Evolutionary conservation across 1,140 invertebrate genomes (phyloP), one percentile per base, ranked within the genome.

Genomic region (Eumaeus atala): DNA sequence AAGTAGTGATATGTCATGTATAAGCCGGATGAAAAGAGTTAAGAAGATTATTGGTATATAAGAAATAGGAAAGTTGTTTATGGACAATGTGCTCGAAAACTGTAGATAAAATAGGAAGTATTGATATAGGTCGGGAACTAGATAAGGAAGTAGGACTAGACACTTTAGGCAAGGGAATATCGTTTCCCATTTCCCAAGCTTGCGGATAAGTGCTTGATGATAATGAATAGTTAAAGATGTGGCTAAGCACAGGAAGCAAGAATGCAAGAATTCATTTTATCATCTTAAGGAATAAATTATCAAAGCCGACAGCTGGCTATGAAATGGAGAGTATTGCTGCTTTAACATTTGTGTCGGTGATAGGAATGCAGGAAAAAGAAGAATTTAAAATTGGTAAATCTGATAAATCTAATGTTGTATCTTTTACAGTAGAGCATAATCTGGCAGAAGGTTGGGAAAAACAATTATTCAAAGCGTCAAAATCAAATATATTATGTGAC

Each of bases 61-160:
- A 21, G 33, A 33, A 56, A 3, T 28, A 12, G 11, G 40, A 38
- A 9, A 55, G 16, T 52, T 55, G 56, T 14, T 48, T 51, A 34
- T 58, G 42, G 12, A 55, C 56, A 16, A 36, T 38, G 38, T 38
- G 36, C 35, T 62, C 56, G 4, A 58, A 10, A 3, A 62, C 37
- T 47, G 58, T 55, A 38, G 48, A 58, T 14, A 51, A 17, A 14
- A 58, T 51, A 34, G 51, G 60, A 16, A 58, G 52, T 16, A 58
- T 58, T 7, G 48, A 54, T 17, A 62, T 62, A 34, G 60, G 56
- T 37, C 55, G 38, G 51, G 36, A 62, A 28, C 51, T 48, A 18
- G 38, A 16, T 18, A 38, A 35, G 6, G 35, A 48, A 16, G 33
- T 9, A n/a, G 56, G 56, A 48, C 51, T 58, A 8, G 14, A 9